These are phyloP conservation scores for Pseudoips prasinana DNA, from an alignment of 2,888 invertebrate genomes.

Conservation along the genomic window DNA sequence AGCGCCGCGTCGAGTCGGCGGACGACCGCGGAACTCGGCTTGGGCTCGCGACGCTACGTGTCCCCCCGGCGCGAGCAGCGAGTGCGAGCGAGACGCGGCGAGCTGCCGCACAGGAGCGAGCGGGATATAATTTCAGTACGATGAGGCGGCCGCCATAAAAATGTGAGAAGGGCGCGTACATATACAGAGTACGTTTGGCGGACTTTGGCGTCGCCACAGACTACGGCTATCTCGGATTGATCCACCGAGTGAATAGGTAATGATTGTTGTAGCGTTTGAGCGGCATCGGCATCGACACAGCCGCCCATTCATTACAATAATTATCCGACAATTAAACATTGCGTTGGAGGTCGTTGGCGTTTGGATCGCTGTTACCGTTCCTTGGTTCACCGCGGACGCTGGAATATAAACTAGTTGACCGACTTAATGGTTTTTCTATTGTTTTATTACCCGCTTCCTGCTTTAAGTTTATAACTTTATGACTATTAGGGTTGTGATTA, in stretches of 20 bases:
- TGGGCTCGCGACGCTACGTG: constrained; percentile 65
- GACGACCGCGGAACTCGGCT: constrained; percentile 70
- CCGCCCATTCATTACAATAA: constrained; percentile 65
- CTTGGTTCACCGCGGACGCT: constrained; percentile 24
- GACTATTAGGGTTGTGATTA: background rate
- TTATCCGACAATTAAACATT: constrained; percentile 61
- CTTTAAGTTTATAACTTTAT: constrained; percentile 11
- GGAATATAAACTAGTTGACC: constrained; percentile 14
- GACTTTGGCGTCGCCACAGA: constrained; percentile 43
- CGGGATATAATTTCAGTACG: constrained; percentile 30
- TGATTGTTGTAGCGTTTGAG: constrained; percentile 52
- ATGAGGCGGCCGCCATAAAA: constrained; percentile 61
- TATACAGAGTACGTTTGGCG: constrained; percentile 35
- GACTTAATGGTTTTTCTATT: constrained; percentile 24
- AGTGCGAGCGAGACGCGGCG: constrained; percentile 3
- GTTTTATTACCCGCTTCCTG: constrained; percentile 25
- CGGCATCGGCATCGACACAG: constrained; percentile 41
- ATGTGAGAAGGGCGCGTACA: constrained; percentile 65
- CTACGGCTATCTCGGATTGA: constrained; percentile 57
- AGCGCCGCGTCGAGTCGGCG: constrained; percentile 78
- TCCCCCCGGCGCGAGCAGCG: constrained; percentile 53
- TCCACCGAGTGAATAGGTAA: constrained; percentile 62
- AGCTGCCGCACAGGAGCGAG: constrained; percentile 35
- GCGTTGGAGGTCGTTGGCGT: constrained; percentile 61
- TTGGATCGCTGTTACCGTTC: constrained; percentile 29